Conservation (phyloP, 2,888 invertebrate species). For the Quadroppia sp. region DNA sequence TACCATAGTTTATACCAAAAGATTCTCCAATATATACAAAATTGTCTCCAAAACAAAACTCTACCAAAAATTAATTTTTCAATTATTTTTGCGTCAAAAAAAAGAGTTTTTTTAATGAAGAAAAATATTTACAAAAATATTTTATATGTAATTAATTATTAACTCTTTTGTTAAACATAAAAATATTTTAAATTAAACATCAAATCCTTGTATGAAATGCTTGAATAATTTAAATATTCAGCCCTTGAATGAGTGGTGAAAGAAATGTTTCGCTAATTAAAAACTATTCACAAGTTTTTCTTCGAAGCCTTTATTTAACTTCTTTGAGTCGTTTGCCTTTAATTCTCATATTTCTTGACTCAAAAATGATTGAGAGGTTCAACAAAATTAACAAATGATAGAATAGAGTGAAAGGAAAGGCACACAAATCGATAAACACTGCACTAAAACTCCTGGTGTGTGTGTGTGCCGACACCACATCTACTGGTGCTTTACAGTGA, state of each 20-base stretch:
- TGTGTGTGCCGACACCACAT: no score
- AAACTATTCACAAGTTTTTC: neutral
- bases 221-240: no score
- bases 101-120: neutral
- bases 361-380: constrained; percentile 3
- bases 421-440: constrained; percentile 1
- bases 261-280: constrained; percentile 4
- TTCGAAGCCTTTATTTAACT: neutral
- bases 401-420: neutral
- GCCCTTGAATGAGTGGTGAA: no score
- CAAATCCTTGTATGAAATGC: neutral
- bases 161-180: neutral
- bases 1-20: constrained; percentile 30
- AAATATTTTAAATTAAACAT: neutral
- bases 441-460: neutral
- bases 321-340: no score
- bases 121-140: neutral
- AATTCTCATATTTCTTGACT: neutral
- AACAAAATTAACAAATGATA: neutral
- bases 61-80: neutral
- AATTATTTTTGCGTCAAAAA: neutral
- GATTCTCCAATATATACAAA: no score
- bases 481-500: no score
- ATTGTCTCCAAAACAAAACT: neutral
- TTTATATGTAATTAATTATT: neutral